phyloP scores from a whole-genome alignment of 2,888 invertebrate species.

The Maniola hyperantus region DNA sequence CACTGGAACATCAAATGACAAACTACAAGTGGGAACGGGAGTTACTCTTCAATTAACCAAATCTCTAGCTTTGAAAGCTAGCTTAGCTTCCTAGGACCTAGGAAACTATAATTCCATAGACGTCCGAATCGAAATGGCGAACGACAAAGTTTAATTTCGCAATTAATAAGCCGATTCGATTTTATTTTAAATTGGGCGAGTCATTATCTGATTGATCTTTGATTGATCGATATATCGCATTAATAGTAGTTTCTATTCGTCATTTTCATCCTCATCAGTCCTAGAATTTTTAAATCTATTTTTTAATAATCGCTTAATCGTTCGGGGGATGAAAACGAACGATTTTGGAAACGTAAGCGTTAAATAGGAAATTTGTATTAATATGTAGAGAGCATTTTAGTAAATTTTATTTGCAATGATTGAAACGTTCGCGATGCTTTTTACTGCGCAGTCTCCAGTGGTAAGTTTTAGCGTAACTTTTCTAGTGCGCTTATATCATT shows the following conservation, averaged over 20 bases:
- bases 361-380: constrained; percentile 69
- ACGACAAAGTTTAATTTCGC: background rate
- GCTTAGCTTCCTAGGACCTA: no score
- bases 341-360: constrained; percentile 41
- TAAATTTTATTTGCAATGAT: constrained; percentile 58
- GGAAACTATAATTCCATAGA: background rate
- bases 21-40: no score
- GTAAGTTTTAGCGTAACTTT: constrained; percentile 43
- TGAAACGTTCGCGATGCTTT: constrained; percentile 49
- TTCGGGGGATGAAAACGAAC: constrained; percentile 24
- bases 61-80: no score
- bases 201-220: constrained; percentile 24
- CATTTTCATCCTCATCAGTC: constrained; percentile 27
- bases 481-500: background rate
- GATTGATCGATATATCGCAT: constrained; percentile 19
- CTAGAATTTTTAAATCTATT: constrained; percentile 34
- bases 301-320: constrained; percentile 35
- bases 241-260: constrained; percentile 17
- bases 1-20: no score
- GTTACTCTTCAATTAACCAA: no score
- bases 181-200: constrained; percentile 13
- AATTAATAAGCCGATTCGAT: constrained; percentile 12
- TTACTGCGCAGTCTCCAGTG: constrained; percentile 33
- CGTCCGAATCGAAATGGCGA: background rate
- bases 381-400: constrained; percentile 58